Percentiles rank a stretch among this genome's conserved stretches.
phyloP scores from a whole-genome alignment of 1,140 invertebrate genomes.

The Lepidurus packardi region DNA sequence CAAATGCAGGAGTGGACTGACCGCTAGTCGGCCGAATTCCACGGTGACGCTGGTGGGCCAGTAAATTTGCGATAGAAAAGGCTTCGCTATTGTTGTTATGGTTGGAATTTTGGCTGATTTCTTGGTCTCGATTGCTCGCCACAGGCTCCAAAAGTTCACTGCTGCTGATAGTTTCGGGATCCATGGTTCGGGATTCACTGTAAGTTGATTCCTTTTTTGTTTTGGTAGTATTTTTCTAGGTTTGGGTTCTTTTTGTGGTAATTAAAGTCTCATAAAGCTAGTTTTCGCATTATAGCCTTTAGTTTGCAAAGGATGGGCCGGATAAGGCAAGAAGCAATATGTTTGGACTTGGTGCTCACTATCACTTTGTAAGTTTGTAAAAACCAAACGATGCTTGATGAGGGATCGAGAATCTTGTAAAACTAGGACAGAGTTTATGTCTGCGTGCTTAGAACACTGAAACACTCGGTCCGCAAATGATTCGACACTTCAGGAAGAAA shows the following conservation, averaged over 20 bases:
- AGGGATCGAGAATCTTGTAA: background rate
- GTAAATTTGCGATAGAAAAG: background rate
- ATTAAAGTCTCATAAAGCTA: background rate
- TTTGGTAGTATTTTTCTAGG: background rate
- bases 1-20: background rate
- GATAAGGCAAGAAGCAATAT: too few species aligned
- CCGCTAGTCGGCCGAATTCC: background rate
- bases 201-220: background rate
- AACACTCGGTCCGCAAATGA: background rate
- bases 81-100: background rate
- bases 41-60: background rate
- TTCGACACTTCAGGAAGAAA: conserved; percentile 9
- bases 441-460: background rate
- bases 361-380: too few species aligned
- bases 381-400: too few species aligned
- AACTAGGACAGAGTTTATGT: background rate
- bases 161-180: background rate
- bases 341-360: too few species aligned
- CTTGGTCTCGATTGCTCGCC: background rate
- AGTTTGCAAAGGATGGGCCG: too few species aligned
- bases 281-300: too few species aligned
- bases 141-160: background rate
- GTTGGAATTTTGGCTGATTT: background rate
- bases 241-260: background rate
- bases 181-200: background rate